phyloP scores from a whole-genome alignment of 2,113 vertebrate genomes.

The Seriola rivoliana region DNA sequence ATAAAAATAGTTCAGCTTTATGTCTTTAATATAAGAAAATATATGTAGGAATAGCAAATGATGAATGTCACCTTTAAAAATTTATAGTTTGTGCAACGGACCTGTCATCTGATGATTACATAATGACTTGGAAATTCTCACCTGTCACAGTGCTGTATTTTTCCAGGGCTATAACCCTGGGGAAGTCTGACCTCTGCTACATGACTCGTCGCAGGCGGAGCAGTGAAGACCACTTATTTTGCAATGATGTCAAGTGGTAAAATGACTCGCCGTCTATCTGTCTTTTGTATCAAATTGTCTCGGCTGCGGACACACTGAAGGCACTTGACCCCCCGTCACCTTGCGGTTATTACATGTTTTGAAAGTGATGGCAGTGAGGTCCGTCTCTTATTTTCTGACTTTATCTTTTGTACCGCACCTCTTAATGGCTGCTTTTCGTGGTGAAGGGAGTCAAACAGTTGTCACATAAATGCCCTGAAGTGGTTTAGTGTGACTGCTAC shows the following conservation, averaged over 20 bases:
- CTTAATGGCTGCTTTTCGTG: slow-evolving; percentile 23
- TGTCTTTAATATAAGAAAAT: neutral
- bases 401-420: slow-evolving; percentile 18
- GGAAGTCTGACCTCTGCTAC: slow-evolving; percentile 44
- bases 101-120: neutral
- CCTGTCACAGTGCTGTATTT: slow-evolving; percentile 22
- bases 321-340: slow-evolving; percentile 72
- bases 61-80: neutral
- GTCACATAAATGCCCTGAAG: slow-evolving; percentile 31
- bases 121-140: neutral
- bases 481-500: slow-evolving; percentile 3
- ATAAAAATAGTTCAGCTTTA: neutral
- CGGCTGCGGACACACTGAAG: slow-evolving; percentile 46
- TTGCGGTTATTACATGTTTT: slow-evolving; percentile 67
- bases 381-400: slow-evolving; percentile 44
- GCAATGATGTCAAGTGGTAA: slow-evolving; percentile 65
- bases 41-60: neutral
- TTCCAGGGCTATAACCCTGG: slow-evolving; percentile 10
- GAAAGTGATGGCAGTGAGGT: slow-evolving; percentile 46
- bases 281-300: slow-evolving; percentile 69
- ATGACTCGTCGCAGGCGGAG: slow-evolving; percentile 35
- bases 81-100: neutral
- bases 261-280: slow-evolving; percentile 48
- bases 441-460: slow-evolving; percentile 5
- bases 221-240: slow-evolving; percentile 55